Evolutionary conservation across 2,888 invertebrate genomes (phyloP).

Genomic region (Exocentrus adspersus): DNA sequence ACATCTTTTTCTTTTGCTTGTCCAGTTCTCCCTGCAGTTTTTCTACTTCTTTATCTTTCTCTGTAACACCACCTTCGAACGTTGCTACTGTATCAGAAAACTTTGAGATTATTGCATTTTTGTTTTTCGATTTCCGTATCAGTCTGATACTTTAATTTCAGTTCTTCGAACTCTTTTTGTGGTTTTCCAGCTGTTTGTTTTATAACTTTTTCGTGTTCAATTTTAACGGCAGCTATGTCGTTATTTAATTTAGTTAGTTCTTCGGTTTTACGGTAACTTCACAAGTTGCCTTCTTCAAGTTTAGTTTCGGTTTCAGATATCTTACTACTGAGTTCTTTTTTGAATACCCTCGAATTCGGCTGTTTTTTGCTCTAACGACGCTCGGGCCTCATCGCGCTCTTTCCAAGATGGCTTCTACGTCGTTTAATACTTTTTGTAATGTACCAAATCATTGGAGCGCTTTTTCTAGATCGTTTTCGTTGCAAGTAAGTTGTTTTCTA

Average conservation of each 20-base stretch:
- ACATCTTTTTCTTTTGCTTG: conserved; percentile 35
- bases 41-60: conserved; percentile 66
- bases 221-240: conserved; percentile 29
- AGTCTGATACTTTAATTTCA: conserved; percentile 37
- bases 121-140: conserved; percentile 41
- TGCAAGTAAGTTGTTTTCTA: conserved; percentile 56
- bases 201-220: conserved; percentile 40
- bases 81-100: conserved; percentile 42
- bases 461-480: conserved; percentile 53
- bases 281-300: conserved; percentile 62
- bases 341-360: conserved; percentile 56
- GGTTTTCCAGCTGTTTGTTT: conserved; percentile 39
- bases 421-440: conserved; percentile 54
- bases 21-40: conserved; percentile 65
- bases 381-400: conserved; percentile 57
- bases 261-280: conserved; percentile 41
- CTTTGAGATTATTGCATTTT: conserved; percentile 41
- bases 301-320: conserved; percentile 48
- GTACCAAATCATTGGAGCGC: conserved; percentile 54
- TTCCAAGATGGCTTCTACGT: conserved; percentile 50
- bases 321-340: conserved; percentile 46
- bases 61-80: conserved; percentile 29
- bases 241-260: conserved; percentile 35
- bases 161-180: conserved; percentile 42
- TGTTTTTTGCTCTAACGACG: conserved; percentile 55